These are phyloP conservation scores for Heteropelma amictum DNA, from an alignment of 2,888 invertebrate genomes.

Conservation along the genomic window DNA sequence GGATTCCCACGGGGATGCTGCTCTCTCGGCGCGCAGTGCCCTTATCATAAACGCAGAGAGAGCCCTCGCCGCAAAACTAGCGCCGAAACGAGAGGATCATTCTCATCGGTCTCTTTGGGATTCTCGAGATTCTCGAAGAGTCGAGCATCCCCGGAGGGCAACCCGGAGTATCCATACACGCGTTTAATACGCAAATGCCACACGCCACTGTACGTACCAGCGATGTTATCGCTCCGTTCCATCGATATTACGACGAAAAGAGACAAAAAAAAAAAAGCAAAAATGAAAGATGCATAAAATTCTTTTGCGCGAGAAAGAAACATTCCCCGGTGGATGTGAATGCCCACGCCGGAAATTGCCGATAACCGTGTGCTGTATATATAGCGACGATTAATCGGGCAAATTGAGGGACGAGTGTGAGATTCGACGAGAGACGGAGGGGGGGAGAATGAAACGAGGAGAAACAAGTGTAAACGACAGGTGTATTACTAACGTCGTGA, in stretches of 20 bases:
- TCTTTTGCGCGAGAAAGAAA: too few species aligned
- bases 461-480: constrained; percentile 22
- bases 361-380: too few species aligned
- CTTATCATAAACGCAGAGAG: constrained; percentile 30
- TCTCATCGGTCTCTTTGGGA: constrained; percentile 46
- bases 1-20: constrained; percentile 46
- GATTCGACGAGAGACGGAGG: not conserved
- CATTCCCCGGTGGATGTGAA: too few species aligned
- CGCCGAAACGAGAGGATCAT: constrained; percentile 13
- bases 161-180: not conserved
- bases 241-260: not conserved
- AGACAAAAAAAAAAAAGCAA: not conserved
- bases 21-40: constrained; percentile 27
- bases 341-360: too few species aligned
- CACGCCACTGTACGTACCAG: not conserved
- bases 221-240: not conserved
- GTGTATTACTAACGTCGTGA: constrained; percentile 6
- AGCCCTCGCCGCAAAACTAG: constrained; percentile 25
- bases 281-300: constrained; percentile 5
- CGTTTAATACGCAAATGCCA: too few species aligned
- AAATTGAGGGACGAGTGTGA: too few species aligned
- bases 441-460: not conserved
- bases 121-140: constrained; percentile 48
- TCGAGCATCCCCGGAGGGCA: constrained; percentile 37
- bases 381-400: too few species aligned